Percentiles rank a stretch among this genome's conserved stretches.
phyloP scores from a whole-genome alignment of 2,113 vertebrate genomes.

The Neolamprologus toae region DNA sequence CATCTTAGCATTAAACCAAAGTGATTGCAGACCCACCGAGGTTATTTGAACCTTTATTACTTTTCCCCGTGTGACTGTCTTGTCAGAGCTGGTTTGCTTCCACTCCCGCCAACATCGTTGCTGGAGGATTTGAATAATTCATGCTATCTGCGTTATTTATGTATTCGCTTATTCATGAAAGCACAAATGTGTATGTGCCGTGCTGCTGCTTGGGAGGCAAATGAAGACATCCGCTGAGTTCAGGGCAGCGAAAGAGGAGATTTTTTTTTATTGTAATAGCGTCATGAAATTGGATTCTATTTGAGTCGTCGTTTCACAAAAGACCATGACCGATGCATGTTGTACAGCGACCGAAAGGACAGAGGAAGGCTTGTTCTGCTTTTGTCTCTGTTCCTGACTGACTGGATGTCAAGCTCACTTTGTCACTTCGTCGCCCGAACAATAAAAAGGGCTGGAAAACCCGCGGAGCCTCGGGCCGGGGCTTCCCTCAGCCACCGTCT shows the following conservation, averaged over 20 bases:
- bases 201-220: constrained; percentile 44
- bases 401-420: constrained; percentile 22
- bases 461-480: constrained; percentile 44
- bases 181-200: constrained; percentile 8
- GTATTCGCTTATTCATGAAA: constrained; percentile 66
- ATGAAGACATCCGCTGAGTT: constrained; percentile 56
- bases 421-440: neutral
- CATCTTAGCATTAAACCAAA: constrained; percentile 50
- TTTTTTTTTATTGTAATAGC: constrained; percentile 8
- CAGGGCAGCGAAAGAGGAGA: neutral
- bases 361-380: constrained; percentile 49
- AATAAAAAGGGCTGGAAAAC: neutral
- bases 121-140: constrained; percentile 66
- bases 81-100: constrained; percentile 62
- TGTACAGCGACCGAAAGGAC: constrained; percentile 10
- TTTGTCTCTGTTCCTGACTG: constrained; percentile 18
- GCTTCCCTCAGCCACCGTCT: constrained; percentile 42
- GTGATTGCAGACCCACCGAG: constrained; percentile 48
- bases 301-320: constrained; percentile 16
- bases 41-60: constrained; percentile 60
- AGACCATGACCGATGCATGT: constrained; percentile 30
- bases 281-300: constrained; percentile 52
- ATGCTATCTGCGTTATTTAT: constrained; percentile 68
- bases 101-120: constrained; percentile 29
- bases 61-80: constrained; percentile 36